A percentile compares a stretch with the other conserved stretches of the same genome.
Evolutionary conservation across 2,888 invertebrate species (phyloP).

Genomic region (Cheilosia vernalis): DNA sequence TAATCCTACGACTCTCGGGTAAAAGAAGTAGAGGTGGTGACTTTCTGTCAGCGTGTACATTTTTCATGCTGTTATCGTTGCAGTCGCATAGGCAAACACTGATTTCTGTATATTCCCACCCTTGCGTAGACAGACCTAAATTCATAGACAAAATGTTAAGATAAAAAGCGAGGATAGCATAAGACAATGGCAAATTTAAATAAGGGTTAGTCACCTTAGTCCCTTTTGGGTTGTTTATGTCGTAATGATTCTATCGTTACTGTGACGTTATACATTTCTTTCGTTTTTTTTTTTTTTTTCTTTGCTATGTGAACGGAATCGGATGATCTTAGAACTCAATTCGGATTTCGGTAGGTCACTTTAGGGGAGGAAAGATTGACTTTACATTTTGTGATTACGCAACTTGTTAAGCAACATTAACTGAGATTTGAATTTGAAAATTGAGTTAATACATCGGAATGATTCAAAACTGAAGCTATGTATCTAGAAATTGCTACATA

Average conservation of each 20-base stretch:
- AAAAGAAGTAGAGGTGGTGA: conserved; percentile 13
- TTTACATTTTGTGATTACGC: too few relatives aligned
- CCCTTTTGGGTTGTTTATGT: neutral
- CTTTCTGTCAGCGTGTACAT: conserved; percentile 22
- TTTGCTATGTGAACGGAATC: too few relatives aligned
- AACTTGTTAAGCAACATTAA: too few relatives aligned
- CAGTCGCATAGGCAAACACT: conserved; percentile 31
- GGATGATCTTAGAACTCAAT: too few relatives aligned
- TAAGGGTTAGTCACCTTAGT: conserved; percentile 55
- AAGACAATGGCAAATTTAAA: conserved; percentile 41
- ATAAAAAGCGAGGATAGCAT: conserved; percentile 29
- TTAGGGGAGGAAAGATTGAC: too few relatives aligned
- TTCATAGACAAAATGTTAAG: conserved; percentile 16
- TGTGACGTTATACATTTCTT: neutral
- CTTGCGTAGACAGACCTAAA: neutral
- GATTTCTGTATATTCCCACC: neutral
- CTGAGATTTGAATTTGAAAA: too few relatives aligned
- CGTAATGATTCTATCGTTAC: neutral
- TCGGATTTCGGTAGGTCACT: too few relatives aligned
- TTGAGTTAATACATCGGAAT: too few relatives aligned
- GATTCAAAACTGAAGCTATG: too few relatives aligned
- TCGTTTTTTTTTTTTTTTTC: too few relatives aligned
- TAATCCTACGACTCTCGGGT: conserved; percentile 32
- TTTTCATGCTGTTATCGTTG: conserved; percentile 41
- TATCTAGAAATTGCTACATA: too few relatives aligned